Base-by-base conservation (phyloP, 2,113 vertebrate species). In the Stigmatopora nigra region DNA sequence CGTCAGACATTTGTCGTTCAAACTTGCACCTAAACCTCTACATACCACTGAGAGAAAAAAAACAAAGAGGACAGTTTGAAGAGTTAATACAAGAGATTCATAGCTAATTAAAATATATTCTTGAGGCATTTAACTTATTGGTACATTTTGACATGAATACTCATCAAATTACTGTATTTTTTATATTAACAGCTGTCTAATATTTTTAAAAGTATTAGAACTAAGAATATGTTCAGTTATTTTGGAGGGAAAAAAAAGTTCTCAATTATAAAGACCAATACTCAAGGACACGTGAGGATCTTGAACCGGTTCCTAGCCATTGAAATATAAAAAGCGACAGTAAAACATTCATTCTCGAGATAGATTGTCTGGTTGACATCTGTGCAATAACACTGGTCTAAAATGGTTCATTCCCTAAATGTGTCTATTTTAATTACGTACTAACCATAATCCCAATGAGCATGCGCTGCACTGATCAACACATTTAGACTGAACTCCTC, bases 401-500 rank as follows among this genome's bases (percentile, higher is more conserved):
- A 52, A 20, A 52, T 47, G 46, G 46, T 10, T 19, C 22, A 10
- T 25, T 55, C 14, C 22, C 52, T 5, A 25, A 38, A 38, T 38
- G 4, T 38, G 38, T n/a, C n/a, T n/a, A n/a, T n/a, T n/a, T n/a
- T n/a, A 38, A 38, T 38, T 38, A 38, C 38, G 38, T 31, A 86
- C 87, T 80, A 66, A 91, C 92, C 90, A 78, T 90, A 78, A 87
- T 92, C 90, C 90, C 72, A 89, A 61, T 82, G 83, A 81, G 77
- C 79, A 70, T 89, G 88, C 75, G 89, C 86, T 52, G 76, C 74
- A 11, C 69, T 56, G 63, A 80, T 80, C 53, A 86, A 74, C 61
- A 87, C 65, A 63, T 49, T 3, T n/a, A 73, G 70, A 75, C 76
- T 82, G 65, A 91, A 65, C 62, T 85, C 74, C 68, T 89, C 79